Evolutionary conservation across 1,140 invertebrate species (phyloP).

Genomic region (Euura lappo): DNA sequence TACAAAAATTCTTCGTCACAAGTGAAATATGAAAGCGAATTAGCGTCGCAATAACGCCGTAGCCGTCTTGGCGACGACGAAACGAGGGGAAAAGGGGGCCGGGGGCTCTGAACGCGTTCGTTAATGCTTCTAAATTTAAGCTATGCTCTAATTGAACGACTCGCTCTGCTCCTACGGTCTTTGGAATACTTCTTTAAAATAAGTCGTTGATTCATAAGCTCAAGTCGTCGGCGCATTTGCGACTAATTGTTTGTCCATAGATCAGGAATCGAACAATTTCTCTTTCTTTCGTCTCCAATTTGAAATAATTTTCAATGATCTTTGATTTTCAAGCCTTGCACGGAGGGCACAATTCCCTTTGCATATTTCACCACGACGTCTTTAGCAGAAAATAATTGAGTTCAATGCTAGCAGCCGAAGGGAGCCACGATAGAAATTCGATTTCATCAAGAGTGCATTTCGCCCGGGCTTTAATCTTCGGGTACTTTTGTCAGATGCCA

Average conservation of each 20-base stretch:
- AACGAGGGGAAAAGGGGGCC: background rate
- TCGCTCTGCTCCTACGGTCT: background rate
- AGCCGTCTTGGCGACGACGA: background rate
- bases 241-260: background rate
- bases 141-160: conserved; percentile 5
- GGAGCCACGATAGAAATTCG: background rate
- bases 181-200: background rate
- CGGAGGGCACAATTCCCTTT: background rate
- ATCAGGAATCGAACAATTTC: background rate
- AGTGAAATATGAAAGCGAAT: conserved; percentile 3
- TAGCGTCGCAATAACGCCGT: conserved; percentile 4
- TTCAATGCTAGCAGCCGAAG: conserved; percentile 1
- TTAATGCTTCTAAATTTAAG: conserved; percentile 7
- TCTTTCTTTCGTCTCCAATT: background rate
- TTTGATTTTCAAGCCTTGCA: background rate
- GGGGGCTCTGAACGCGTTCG: background rate
- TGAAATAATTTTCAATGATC: background rate
- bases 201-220: background rate
- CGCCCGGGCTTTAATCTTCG: background rate
- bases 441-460: conserved; percentile 7
- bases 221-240: background rate
- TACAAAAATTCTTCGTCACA: background rate
- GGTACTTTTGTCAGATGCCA: background rate
- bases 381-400: background rate
- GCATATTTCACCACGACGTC: background rate